Conservation (phyloP, 2,888 invertebrate species). For the Acanthosepion pharaonis region DNA sequence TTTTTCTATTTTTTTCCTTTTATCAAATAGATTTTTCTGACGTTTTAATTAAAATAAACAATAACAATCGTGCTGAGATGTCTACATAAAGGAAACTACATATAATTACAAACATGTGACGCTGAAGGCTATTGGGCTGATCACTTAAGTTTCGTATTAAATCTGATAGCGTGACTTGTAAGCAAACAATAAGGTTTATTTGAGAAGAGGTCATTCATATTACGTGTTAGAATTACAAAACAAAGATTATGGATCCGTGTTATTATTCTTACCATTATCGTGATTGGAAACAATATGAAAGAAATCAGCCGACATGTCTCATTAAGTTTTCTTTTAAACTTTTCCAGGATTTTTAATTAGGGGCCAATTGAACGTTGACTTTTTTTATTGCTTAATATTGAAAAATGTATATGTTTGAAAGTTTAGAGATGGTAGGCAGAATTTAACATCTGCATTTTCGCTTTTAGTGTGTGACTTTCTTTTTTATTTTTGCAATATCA, state of each 20-base stretch:
- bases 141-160: neutral
- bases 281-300: too few relatives aligned
- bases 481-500: too few relatives aligned
- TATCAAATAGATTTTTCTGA: neutral
- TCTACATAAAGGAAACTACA: neutral
- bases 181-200: neutral
- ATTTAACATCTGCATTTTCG: too few relatives aligned
- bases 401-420: too few relatives aligned
- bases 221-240: neutral
- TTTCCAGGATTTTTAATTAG: too few relatives aligned
- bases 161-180: neutral
- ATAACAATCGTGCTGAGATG: neutral
- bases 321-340: too few relatives aligned
- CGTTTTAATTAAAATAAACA: conserved; percentile 13
- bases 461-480: too few relatives aligned
- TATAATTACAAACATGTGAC: neutral
- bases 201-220: neutral
- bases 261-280: too few relatives aligned
- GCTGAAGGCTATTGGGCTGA: neutral
- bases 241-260: neutral
- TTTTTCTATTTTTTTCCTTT: neutral
- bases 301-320: too few relatives aligned
- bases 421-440: too few relatives aligned
- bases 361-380: too few relatives aligned
- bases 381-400: too few relatives aligned